Percentiles rank a stretch among this genome's conserved stretches.
phyloP scores from a whole-genome alignment of 2,113 vertebrate genomes.

The Ptychochromis oligacanthus region DNA sequence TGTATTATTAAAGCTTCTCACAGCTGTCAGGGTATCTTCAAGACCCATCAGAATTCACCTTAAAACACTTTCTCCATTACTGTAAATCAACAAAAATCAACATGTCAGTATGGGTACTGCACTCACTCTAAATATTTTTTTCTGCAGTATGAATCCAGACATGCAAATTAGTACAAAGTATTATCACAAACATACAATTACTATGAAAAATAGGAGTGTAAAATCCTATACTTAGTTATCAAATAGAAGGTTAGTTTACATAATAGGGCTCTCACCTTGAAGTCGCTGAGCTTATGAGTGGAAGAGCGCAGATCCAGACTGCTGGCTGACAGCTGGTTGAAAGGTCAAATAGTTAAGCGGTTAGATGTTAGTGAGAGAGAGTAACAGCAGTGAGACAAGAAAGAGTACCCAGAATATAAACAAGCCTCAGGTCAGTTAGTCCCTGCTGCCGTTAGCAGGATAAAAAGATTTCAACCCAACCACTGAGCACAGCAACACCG shows the following conservation, averaged over 20 bases:
- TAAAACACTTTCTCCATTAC: neutral
- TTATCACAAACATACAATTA: neutral
- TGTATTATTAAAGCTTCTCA: neutral
- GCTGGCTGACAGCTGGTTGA: constrained; percentile 88
- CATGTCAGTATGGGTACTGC: too few species aligned
- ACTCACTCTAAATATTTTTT: too few species aligned
- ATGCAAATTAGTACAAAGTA: neutral
- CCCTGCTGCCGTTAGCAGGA: neutral
- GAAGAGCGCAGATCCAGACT: constrained; percentile 85
- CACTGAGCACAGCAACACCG: neutral
- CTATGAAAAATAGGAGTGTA: neutral
- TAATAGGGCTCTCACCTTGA: constrained; percentile 81
- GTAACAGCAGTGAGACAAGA: neutral
- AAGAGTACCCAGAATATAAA: neutral
- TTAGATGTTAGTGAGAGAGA: constrained; percentile 30
- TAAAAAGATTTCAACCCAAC: neutral
- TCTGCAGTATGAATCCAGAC: neutral
- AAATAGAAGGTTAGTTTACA: neutral
- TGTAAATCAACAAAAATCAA: neutral
- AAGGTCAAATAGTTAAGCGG: constrained; percentile 24
- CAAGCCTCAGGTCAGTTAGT: neutral
- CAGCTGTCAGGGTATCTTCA: neutral
- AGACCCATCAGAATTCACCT: neutral
- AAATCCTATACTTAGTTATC: neutral
- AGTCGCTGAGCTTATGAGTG: constrained; percentile 81